Evolutionary conservation across 2,797 vertebrate species (phyloP), one percentile per base, ranked within the genome.

Genomic region (Sarcoramphus papa): DNA sequence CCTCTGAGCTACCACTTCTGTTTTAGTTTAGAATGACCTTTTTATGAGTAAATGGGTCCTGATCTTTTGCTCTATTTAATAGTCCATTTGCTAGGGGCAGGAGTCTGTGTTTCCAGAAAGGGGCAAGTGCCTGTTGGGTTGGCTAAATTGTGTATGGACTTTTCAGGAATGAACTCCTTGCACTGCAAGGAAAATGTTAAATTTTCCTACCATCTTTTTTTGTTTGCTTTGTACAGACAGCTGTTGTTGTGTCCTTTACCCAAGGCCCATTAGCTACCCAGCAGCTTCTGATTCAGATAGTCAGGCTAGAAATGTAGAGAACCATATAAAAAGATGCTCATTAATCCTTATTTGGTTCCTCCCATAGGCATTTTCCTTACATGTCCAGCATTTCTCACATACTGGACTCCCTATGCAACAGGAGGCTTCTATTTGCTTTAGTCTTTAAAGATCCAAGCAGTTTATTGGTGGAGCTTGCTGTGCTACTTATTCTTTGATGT

Each of bases 261-360:
- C 78, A 96, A 95, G 94, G 84, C 79, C 87, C 93, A 93, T 96
- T 96, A 97, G 53, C 85, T 94, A 90, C 69, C 72, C 89, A 95
- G 65, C 65, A 93, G 93, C 73, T 90, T 93, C 62, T 69, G 76
- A 85, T 88, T 95, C 65, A 93, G 68, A 62, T 25, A 90, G 30
- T 48, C 80, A 69, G 62, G 69, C 91, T 92, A 92, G 87, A 89
- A 93, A 85, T 43, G 30, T 67, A 81, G 73, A 95, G 85, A 96
- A 73, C 35, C 76, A 81, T 81, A 83, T 84, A 81, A 88, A 89
- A 93, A 95, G 82, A 88, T 88, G 79, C 76, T 93, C 93, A 93
- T 95, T 95, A 95, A 96, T 97, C 93, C 96, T 95, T 96, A 95
- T 94, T 97, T 94, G 6, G 24, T 91, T 92, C 85, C 47, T 97